A percentile compares a stretch with the other conserved stretches of the same genome.
Conservation (phyloP, 2,113 vertebrate genomes). For the Neomonachus schauinslandi region DNA sequence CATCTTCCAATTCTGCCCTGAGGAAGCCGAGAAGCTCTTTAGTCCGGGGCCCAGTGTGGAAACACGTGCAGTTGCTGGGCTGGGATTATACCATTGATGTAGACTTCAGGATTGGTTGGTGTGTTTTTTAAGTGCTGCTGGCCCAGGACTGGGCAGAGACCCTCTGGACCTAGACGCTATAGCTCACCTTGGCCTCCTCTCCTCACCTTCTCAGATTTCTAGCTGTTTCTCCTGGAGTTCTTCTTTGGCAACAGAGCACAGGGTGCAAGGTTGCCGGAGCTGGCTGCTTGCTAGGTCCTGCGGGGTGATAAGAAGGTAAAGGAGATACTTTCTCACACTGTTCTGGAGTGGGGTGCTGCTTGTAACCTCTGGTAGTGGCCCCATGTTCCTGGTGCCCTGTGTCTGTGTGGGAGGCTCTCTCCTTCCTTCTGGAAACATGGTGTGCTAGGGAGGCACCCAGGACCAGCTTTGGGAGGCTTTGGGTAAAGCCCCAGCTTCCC, state of each 20-base stretch:
- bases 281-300: background rate
- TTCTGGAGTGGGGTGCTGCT: background rate
- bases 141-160: background rate
- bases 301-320: background rate
- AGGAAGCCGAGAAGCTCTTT: background rate
- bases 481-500: background rate
- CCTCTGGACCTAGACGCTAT: background rate
- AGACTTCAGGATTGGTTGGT: background rate
- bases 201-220: background rate
- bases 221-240: background rate
- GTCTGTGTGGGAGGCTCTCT: background rate
- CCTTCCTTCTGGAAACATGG: too few relatives aligned
- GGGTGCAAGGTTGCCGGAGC: background rate
- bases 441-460: too few relatives aligned
- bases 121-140: background rate
- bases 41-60: background rate
- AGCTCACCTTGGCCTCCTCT: background rate
- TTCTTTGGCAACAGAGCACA: background rate
- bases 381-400: background rate
- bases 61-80: background rate
- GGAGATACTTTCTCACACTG: background rate
- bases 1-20: background rate
- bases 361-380: background rate
- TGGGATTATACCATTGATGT: background rate
- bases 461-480: background rate